phyloP scores from a whole-genome alignment of 2,797 vertebrate species.

The Heliangelus exortis region DNA sequence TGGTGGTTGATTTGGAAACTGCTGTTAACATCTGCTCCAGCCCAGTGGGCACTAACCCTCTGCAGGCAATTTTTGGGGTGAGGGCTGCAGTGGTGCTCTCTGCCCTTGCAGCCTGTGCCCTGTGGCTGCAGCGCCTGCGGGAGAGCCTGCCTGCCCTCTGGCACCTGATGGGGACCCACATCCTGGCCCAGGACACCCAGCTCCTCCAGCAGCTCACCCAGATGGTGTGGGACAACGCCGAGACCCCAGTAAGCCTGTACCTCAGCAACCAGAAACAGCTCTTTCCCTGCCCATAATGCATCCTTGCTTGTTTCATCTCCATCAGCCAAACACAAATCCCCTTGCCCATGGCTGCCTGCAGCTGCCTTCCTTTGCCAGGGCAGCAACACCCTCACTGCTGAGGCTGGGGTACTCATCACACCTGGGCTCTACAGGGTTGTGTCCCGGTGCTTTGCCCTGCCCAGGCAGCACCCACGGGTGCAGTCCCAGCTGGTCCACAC shows the following conservation, averaged over 20 bases:
- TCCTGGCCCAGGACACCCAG: constrained; percentile 72
- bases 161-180: constrained; percentile 57
- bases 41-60: background rate
- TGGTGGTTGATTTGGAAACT: background rate
- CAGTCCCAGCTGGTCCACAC: background rate
- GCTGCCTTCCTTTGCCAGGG: background rate
- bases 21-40: background rate
- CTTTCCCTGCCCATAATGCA: background rate
- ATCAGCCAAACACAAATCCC: background rate
- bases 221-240: constrained; percentile 87
- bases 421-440: rapidly evolving
- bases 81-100: background rate
- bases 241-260: constrained; percentile 79
- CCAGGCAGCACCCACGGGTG: background rate
- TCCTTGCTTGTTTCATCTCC: background rate
- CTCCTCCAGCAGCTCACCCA: constrained; percentile 76
- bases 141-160: constrained; percentile 79
- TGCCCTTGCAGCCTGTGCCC: constrained; percentile 78
- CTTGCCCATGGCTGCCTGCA: background rate
- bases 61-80: rapidly evolving
- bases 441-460: background rate
- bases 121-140: constrained; percentile 87
- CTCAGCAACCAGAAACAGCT: background rate
- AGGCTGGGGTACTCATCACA: background rate
- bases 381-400: background rate